Evolutionary conservation across 1,140 invertebrate genomes (phyloP), one percentile per base, ranked within the genome.

Genomic region (Tetramorium parvispinum): DNA sequence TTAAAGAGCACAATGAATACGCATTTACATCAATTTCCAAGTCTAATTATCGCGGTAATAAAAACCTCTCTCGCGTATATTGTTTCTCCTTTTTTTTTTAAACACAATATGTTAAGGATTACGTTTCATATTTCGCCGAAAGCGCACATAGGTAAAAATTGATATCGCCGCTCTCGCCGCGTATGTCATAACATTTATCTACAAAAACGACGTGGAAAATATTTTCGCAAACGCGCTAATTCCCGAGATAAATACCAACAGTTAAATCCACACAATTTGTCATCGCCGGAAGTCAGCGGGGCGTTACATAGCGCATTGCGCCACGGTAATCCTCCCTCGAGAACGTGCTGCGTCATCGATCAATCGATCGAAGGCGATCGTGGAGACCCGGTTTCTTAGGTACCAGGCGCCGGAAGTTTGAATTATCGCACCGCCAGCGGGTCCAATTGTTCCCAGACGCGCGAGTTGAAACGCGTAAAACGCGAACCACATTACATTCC

Each of bases 371-470:
- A 57, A 24, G 43, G 27, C 49, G 51, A 87, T 85, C 66, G 76
- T 27, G 55, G 21, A 49, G 46, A 59, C 85, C 61, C 71, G 70
- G 65, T 59, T 89, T 87, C 18, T 85, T 55, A 51, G 61, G 43
- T 61, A 70, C 55, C 57, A 24, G 13, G 59, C 61, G n/a, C n/a
- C 32, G 11, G 8, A 57, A 86, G 65, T 68, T 82, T 7, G 49
- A 61, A 55, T 27, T 66, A 65, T 75, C 70, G n/a, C 16, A 27
- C 18, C 46, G 27, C 11, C 40, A 8, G 66, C 40, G 51, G 65
- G 87, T 91, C 87, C 88, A 89, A 91, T 91, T 87, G 85, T 85
- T 88, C 90, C n/a, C 61, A 21, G 55, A 66, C 77, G 79, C 85
- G 87, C 73, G 73, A 51, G 46, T 49, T 16, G 77, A 81, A 85